Base-by-base conservation (phyloP, 2,113 vertebrate genomes). In the Dasyornis broadbenti region DNA sequence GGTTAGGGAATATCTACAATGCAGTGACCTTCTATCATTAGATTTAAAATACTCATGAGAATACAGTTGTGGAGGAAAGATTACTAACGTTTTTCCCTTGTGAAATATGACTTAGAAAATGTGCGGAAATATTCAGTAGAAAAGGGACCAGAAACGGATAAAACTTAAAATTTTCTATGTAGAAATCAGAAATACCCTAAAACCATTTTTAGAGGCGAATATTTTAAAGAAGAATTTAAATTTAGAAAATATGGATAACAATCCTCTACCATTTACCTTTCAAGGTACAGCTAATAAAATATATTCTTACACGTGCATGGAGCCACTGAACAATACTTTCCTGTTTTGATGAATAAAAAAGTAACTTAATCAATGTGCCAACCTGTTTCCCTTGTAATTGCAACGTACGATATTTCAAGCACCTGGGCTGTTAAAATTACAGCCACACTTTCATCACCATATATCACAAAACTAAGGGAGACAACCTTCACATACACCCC, bases 31-130 rank as follows among this genome's bases (percentile, higher is more conserved):
- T 71, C 71, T 90, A 89, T 92, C 86, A 89, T 82, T 71, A 96
- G 54, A 91, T 94, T 96, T 92, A 96, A 94, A 94, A 87, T 66
- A 89, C 72, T 85, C 90, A 15, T 13, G 61, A 83, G 90, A 89
- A 89, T 80, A 82, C 12, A 82, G 60, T 33, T 94, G 80, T 79
- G 76, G 61, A 82, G 75, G 52, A 91, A 95, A 93, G 54, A 95
- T 72, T 17, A 86, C 50, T 78, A 60, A 82, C 8, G 24, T 27
- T 89, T 90, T 84, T 84, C 84, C 69, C 73, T 77, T 83, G 37
- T 69, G 94, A 94, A 95, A 82, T 27, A 40, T 65, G 82, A 92
- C 79, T 94, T 75, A 59, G 59, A 73, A 94, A 93, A 84, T 40
- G n/a, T 89, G 63, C 59, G 42, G 73, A 96, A 96, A 86, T 39